Percentiles rank a stretch among this genome's conserved stretches.
These are phyloP conservation scores for Tineola bisselliella DNA, from an alignment of 2,888 invertebrate genomes.

Conservation along the genomic window DNA sequence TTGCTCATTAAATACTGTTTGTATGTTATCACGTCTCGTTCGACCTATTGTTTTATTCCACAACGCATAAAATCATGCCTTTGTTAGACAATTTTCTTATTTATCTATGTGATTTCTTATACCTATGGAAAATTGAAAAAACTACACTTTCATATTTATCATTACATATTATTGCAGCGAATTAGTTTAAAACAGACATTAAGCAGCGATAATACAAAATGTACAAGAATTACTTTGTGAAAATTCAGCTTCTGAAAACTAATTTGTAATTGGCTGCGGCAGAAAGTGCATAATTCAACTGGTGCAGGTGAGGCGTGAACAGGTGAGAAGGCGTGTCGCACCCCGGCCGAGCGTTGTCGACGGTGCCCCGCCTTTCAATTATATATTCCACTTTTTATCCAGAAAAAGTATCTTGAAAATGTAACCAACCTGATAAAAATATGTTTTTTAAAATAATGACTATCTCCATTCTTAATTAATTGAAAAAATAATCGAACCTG, in stretches of 20 bases:
- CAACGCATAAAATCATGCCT: not conserved
- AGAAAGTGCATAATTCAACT: not conserved
- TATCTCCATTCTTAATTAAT: too few species aligned
- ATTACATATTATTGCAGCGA: too few species aligned
- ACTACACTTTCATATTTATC: too few species aligned
- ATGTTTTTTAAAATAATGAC: too few species aligned
- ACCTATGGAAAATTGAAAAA: too few species aligned
- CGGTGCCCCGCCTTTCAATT: conserved; percentile 16
- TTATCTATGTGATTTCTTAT: not conserved
- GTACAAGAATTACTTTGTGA: not conserved
- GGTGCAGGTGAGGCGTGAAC: conserved; percentile 28
- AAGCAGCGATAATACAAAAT: too few species aligned
- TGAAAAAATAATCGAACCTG: too few species aligned
- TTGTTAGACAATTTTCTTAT: not conserved
- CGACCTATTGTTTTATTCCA: conserved; percentile 12
- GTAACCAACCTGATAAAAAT: not conserved
- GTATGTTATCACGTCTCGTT: conserved; percentile 1
- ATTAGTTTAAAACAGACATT: too few species aligned
- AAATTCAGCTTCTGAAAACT: not conserved
- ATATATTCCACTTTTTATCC: conserved; percentile 1
- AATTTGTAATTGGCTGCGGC: not conserved
- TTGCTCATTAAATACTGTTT: conserved; percentile 11
- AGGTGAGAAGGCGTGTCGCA: conserved; percentile 37
- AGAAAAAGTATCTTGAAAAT: not conserved
- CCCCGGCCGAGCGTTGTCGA: conserved; percentile 21